These are phyloP conservation scores for Pandemis heparana DNA, from an alignment of 2,888 invertebrate species.

Conservation along the genomic window DNA sequence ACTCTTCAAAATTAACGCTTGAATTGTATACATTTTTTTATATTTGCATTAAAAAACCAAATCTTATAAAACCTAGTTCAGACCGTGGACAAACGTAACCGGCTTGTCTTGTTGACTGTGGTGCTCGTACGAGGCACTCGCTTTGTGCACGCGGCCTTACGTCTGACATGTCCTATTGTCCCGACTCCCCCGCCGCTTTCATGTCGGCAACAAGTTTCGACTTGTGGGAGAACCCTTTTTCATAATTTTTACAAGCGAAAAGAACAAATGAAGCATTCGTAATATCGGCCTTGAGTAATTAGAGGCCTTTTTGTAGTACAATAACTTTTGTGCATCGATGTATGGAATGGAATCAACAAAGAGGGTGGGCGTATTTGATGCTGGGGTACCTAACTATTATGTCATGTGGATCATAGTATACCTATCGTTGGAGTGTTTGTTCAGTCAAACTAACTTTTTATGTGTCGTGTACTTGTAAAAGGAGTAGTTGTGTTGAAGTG, in stretches of 20 bases:
- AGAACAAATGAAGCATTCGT: constrained; percentile 40
- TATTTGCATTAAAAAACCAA: not conserved
- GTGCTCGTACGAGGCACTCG: constrained; percentile 70
- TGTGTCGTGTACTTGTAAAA: not conserved
- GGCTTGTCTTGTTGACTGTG: constrained; percentile 81
- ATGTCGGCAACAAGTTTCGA: constrained; percentile 67
- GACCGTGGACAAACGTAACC: constrained; percentile 57
- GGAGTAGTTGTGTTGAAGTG: not conserved
- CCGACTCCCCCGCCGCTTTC: constrained; percentile 62
- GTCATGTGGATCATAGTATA: not conserved
- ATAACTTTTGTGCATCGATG: constrained; percentile 38
- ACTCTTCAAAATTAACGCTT: too few species aligned
- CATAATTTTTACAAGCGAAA: constrained; percentile 43
- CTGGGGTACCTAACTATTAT: constrained; percentile 5
- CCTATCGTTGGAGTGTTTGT: not conserved
- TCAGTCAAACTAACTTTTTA: not conserved
- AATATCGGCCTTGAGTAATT: constrained; percentile 39
- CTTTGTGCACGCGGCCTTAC: constrained; percentile 74
- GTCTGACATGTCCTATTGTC: constrained; percentile 75
- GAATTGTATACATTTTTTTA: not conserved
- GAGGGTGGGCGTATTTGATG: constrained; percentile 24
- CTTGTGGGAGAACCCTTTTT: constrained; percentile 46
- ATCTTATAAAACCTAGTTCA: not conserved
- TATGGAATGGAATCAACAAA: constrained; percentile 29
- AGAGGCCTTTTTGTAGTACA: constrained; percentile 31